These are phyloP conservation scores for Pluvianellus socialis DNA, from an alignment of 2,113 vertebrate species.

Conservation along the genomic window DNA sequence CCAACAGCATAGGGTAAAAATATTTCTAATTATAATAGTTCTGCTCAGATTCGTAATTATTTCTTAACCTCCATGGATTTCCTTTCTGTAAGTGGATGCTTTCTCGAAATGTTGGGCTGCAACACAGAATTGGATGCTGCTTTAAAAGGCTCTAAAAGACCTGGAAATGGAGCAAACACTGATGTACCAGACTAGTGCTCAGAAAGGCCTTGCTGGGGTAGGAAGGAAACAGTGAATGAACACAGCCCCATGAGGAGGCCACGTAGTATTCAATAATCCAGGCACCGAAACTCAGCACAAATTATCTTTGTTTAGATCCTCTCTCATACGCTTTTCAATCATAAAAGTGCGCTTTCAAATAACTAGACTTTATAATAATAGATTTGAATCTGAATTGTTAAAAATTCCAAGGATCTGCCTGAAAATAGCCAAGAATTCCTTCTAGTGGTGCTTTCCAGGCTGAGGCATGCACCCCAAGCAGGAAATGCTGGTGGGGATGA, in stretches of 20 bases:
- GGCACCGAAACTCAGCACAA: neutral
- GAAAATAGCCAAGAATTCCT: neutral
- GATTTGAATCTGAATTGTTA: neutral
- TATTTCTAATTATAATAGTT: conserved; percentile 8
- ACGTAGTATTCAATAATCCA: neutral
- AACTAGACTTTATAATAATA: neutral
- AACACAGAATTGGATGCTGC: neutral
- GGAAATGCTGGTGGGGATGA: neutral
- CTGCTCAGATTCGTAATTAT: neutral
- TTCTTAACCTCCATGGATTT: neutral
- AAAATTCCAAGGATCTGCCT: neutral
- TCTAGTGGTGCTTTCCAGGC: neutral
- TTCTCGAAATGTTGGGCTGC: neutral
- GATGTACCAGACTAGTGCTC: fast-evolving
- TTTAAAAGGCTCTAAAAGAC: neutral
- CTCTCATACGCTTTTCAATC: neutral
- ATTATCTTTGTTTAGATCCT: neutral
- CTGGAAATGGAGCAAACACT: neutral
- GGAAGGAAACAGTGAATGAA: neutral
- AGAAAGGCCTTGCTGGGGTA: neutral
- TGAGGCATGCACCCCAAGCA: neutral
- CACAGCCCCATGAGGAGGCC: neutral
- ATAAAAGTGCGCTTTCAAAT: neutral
- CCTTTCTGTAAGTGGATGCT: neutral
- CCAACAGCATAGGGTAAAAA: neutral